phyloP scores from a whole-genome alignment of 2,113 vertebrate genomes.

The Crotalus horridus region DNA sequence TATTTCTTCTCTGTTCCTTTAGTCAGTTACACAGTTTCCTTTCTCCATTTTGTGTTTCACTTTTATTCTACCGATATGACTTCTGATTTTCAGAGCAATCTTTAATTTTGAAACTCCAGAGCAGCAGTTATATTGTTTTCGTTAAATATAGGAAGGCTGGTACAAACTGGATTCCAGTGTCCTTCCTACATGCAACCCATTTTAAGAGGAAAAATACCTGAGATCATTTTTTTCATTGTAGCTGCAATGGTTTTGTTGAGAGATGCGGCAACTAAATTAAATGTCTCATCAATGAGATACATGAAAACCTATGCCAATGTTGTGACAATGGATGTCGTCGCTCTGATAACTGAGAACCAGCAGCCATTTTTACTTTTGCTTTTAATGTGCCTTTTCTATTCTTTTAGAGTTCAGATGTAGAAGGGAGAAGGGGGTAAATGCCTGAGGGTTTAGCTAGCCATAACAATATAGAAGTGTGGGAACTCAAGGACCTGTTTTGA shows the following conservation, averaged over 20 bases:
- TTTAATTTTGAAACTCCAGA: background rate
- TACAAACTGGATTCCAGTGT: background rate
- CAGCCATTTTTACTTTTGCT: no score
- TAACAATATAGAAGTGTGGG: no score
- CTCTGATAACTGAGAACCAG: no score
- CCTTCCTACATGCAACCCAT: background rate
- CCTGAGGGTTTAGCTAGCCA: no score
- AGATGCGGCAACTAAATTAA: background rate
- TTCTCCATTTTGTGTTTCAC: background rate
- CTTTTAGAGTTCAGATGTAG: no score
- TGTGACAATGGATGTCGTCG: no score
- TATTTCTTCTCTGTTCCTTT: background rate
- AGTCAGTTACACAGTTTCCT: background rate
- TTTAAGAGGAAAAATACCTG: background rate
- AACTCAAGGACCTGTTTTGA: no score
- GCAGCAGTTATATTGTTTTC: background rate
- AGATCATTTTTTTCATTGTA: background rate
- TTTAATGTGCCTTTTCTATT: no score
- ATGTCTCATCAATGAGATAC: background rate
- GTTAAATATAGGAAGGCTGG: background rate
- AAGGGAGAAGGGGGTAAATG: no score
- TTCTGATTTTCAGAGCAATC: background rate
- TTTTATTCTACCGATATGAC: background rate
- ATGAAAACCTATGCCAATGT: background rate
- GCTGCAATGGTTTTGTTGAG: background rate